Percentiles rank a stretch among this genome's conserved stretches.
Conservation (phyloP, 2,888 invertebrate species). For the Invenusta paracnida region DNA sequence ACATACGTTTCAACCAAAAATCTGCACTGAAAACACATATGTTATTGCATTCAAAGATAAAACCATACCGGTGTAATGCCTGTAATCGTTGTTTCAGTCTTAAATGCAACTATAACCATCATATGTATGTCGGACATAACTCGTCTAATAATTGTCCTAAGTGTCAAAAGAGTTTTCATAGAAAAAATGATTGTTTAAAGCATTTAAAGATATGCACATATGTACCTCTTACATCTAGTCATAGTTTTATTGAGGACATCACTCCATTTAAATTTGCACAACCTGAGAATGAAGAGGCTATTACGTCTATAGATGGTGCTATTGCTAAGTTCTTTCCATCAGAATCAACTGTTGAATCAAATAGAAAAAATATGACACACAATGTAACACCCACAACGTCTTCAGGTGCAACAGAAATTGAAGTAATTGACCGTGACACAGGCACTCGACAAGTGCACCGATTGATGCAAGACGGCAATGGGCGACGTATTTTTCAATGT, state of each 20-base stretch:
- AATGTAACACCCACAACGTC: neutral
- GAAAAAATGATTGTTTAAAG: neutral
- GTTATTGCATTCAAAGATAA: neutral
- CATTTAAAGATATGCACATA: neutral
- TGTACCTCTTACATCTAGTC: neutral
- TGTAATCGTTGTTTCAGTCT: neutral
- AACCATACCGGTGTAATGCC: neutral
- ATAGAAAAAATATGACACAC: neutral
- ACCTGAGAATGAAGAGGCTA: no score
- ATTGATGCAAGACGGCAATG: constrained; percentile 23
- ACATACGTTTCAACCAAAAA: constrained; percentile 34
- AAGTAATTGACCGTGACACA: constrained; percentile 27
- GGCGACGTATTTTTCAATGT: constrained; percentile 4
- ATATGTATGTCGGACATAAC: neutral
- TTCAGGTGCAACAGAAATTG: neutral
- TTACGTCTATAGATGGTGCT: neutral
- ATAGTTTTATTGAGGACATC: no score
- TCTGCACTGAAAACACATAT: constrained; percentile 34
- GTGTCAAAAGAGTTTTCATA: neutral
- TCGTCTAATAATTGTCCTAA: neutral
- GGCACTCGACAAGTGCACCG: constrained; percentile 16
- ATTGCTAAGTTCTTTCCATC: neutral
- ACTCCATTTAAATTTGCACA: no score
- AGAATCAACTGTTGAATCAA: neutral
- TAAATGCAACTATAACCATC: neutral